Base-by-base conservation (phyloP, 2,797 vertebrate species). In the Rhynchotus rufescens region DNA sequence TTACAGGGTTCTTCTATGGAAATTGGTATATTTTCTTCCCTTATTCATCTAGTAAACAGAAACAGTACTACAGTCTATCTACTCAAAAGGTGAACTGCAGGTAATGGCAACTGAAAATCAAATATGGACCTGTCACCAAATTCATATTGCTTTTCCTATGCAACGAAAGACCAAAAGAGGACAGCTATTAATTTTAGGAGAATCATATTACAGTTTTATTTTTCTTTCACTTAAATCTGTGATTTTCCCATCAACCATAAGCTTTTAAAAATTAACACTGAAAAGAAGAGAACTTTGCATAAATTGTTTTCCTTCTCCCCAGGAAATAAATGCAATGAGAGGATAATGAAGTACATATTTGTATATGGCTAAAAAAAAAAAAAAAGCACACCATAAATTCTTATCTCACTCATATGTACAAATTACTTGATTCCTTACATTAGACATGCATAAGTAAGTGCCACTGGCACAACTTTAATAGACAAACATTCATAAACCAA, bases 371-470 rank as follows among this genome's bases (percentile, higher is more conserved):
- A 62, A 90, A 92, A 92, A 89, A 49, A 49, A 42, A 42, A 42
- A 36, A 36, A 36, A 36, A 36, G n/a, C 40, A 67, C 42, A 52
- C 65, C 52, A 19, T 62, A 80, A 88, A 88, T 80, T 84, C 68
- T 47, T 26, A 23, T 62, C 68, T 88, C 30, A 32, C 16, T 75
- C 1, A 0, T 51, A 44, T 42, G 23, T 40, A 54, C 19, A 59
- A 69, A 67, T 64, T 51, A 56, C 68, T 88, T 57, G 12, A 80
- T 94, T 93, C 88, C 78, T 89, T 81, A 69, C 19, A 38, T 89
- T 93, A 73, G 47, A 52, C 21, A 47, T 60, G 65, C 71, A 80
- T 81, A 84, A 77, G 52, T 42, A 76, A 72, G 9, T 57, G 60
- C 65, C 13, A 52, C 13, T 57, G 72, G 22, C 51, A 73, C 40